These are phyloP conservation scores for Galeopsomyia nigrocyanea DNA, from an alignment of 2,888 invertebrate genomes.

Conservation along the genomic window DNA sequence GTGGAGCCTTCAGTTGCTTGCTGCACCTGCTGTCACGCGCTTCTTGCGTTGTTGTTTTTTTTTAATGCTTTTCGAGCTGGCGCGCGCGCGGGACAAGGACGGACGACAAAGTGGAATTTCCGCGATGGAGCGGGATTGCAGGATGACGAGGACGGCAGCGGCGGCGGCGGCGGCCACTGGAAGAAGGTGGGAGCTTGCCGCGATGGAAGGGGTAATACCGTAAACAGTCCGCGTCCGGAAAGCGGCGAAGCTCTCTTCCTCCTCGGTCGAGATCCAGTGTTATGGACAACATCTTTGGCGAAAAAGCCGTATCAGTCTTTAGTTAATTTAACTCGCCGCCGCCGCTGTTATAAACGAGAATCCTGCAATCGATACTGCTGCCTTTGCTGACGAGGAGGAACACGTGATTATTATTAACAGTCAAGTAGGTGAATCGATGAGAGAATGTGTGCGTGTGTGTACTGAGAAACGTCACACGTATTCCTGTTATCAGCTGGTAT, in stretches of 20 bases:
- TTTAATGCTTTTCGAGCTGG: too few relatives aligned
- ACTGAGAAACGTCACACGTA: too few relatives aligned
- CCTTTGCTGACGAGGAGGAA: too few relatives aligned
- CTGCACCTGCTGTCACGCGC: too few relatives aligned
- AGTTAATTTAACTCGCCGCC: background rate
- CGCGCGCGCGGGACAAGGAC: background rate
- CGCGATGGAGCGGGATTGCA: constrained; percentile 15
- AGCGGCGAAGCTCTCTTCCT: background rate
- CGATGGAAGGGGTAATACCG: constrained; percentile 31
- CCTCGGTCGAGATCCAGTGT: background rate
- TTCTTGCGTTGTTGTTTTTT: too few relatives aligned
- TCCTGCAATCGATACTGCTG: too few relatives aligned
- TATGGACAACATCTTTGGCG: background rate
- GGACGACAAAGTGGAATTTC: constrained; percentile 38
- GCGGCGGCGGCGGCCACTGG: background rate
- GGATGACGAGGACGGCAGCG: constrained; percentile 14
- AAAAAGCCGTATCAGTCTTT: background rate
- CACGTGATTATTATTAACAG: too few relatives aligned
- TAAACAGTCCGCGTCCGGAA: constrained; percentile 32
- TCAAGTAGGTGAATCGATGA: too few relatives aligned
- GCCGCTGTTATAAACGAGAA: too few relatives aligned
- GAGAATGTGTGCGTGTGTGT: too few relatives aligned
- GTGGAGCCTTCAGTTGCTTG: too few relatives aligned
- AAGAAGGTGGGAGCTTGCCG: constrained; percentile 10
- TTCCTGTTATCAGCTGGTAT: too few relatives aligned